Evolutionary conservation across 1,140 invertebrate species (phyloP).

Genomic region (Ostrea denselamellosa): DNA sequence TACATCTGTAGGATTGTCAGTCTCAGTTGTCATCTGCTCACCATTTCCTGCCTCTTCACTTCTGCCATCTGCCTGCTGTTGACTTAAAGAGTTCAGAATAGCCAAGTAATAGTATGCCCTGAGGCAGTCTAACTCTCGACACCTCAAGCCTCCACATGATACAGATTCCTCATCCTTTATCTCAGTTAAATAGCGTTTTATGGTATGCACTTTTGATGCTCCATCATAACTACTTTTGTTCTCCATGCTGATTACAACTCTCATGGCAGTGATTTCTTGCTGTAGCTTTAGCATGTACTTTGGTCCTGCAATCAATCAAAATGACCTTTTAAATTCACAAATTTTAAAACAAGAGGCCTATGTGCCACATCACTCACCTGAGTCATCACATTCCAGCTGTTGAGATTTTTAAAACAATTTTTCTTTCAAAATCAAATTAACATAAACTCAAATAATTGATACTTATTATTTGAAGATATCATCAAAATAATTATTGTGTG

Average conservation of each 20-base stretch:
- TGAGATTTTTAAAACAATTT: too few species aligned
- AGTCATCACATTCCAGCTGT: too few species aligned
- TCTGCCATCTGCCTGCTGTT: neutral
- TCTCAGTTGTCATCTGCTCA: neutral
- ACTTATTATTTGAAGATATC: too few species aligned
- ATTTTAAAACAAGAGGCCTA: too few species aligned
- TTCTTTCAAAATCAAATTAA: too few species aligned
- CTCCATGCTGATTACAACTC: slow-evolving; percentile 74
- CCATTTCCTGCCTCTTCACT: neutral
- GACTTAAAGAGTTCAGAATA: slow-evolving; percentile 63
- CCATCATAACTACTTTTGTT: slow-evolving; percentile 66
- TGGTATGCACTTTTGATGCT: slow-evolving; percentile 66
- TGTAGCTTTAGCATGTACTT: slow-evolving; percentile 75
- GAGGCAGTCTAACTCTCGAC: slow-evolving; percentile 73
- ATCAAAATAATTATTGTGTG: too few species aligned
- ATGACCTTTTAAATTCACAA: neutral
- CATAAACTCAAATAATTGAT: too few species aligned
- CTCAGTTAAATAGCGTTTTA: slow-evolving; percentile 71
- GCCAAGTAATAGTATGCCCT: slow-evolving; percentile 73
- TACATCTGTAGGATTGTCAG: neutral
- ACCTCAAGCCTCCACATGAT: slow-evolving; percentile 65
- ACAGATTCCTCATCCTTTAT: slow-evolving; percentile 71
- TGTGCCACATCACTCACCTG: too few species aligned
- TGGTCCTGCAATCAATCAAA: slow-evolving; percentile 66
- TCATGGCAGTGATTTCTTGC: slow-evolving; percentile 72